Percentiles rank a stretch among this genome's conserved stretches.
Conservation (phyloP, 2,113 vertebrate species). For the Butorides virescens region DNA sequence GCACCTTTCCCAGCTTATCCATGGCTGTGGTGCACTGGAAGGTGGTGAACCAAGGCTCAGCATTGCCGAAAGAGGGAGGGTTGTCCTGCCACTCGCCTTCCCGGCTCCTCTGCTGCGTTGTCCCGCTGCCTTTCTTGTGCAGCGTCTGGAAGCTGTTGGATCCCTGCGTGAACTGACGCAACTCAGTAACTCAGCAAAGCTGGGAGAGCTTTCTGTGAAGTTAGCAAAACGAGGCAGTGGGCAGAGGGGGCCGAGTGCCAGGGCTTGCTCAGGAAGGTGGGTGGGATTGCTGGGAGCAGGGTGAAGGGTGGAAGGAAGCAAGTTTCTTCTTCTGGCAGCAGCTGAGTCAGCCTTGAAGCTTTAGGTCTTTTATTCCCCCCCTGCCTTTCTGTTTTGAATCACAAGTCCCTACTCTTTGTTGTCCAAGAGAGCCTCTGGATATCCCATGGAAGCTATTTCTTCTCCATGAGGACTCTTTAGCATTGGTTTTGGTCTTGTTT, state of each 20-base stretch:
- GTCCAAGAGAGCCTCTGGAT: background rate
- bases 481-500: background rate
- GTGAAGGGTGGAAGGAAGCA: background rate
- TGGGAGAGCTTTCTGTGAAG: background rate
- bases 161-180: background rate
- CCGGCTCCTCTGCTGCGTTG: background rate
- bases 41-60: accelerated
- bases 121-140: background rate
- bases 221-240: background rate
- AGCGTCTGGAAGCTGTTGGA: background rate
- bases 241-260: background rate
- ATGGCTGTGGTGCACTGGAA: accelerated
- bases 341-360: background rate
- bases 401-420: background rate
- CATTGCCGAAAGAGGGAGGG: accelerated
- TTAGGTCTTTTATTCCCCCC: background rate
- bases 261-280: background rate
- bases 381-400: background rate
- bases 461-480: accelerated
- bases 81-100: background rate
- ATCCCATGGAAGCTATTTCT: background rate
- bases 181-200: background rate
- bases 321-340: background rate
- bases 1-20: background rate
- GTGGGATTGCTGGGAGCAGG: background rate